Conservation (phyloP, 1,140 invertebrate genomes). For the Ooceraea biroi region DNA sequence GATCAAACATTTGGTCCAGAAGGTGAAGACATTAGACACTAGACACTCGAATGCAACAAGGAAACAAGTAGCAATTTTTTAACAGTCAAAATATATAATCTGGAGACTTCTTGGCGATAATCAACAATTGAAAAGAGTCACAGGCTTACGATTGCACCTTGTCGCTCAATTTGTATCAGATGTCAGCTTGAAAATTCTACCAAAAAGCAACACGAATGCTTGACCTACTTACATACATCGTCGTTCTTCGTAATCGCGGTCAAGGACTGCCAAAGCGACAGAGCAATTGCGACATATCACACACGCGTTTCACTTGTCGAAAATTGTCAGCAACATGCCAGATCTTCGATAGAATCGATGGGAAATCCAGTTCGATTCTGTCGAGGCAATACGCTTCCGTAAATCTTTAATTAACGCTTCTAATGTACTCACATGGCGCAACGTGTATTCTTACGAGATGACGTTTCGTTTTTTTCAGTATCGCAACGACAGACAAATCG, state of each 20-base stretch:
- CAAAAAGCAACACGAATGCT: no score
- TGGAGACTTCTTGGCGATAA: no score
- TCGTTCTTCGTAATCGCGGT: conserved; percentile 46
- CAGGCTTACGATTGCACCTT: no score
- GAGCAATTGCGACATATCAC: conserved; percentile 21
- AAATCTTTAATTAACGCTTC: no score
- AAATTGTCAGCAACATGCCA: neutral
- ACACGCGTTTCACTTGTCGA: neutral
- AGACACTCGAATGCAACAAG: no score
- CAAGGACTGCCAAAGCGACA: conserved; percentile 58
- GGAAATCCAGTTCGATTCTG: conserved; percentile 1
- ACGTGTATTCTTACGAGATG: neutral
- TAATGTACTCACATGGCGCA: neutral
- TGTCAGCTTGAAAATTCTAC: no score
- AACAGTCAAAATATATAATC: no score
- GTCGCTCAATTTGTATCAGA: no score
- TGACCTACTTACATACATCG: no score
- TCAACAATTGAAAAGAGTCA: no score
- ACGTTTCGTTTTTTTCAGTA: conserved; percentile 69
- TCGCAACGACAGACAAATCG: conserved; percentile 71
- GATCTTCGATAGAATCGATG: conserved; percentile 10
- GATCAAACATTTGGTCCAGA: neutral
- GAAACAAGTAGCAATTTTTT: no score
- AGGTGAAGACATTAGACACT: no score
- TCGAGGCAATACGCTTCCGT: neutral